Conservation (phyloP, 1,140 invertebrate genomes). For the Trinorchestia longiramus region DNA sequence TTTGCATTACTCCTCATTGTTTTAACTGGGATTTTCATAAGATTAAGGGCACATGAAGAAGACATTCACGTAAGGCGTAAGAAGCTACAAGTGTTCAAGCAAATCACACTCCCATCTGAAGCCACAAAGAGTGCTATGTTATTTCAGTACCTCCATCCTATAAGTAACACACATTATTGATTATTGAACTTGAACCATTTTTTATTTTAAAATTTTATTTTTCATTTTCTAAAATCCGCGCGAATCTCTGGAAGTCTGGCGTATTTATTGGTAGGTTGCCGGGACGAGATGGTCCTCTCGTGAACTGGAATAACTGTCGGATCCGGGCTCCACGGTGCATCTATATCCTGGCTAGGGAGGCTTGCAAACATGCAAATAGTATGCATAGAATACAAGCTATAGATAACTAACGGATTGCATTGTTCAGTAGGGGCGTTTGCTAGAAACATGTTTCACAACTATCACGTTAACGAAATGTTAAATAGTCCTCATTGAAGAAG, state of each 20-base stretch:
- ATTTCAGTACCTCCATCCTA: neutral
- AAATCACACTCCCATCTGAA: neutral
- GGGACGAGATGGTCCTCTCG: neutral
- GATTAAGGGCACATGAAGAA: neutral
- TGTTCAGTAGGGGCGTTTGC: neutral
- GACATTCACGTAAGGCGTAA: neutral
- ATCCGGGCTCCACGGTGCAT: neutral
- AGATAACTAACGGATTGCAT: slow-evolving; percentile 17
- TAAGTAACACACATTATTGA: neutral
- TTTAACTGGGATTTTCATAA: neutral
- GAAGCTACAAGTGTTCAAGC: neutral
- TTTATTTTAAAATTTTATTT: neutral
- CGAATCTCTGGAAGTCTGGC: neutral
- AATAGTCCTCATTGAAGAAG: neutral
- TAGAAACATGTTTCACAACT: neutral
- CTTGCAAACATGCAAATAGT: slow-evolving; percentile 30
- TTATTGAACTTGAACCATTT: neutral
- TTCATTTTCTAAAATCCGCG: neutral
- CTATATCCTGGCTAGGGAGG: neutral
- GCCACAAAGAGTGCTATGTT: no score
- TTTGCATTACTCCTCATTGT: neutral
- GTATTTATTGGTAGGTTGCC: neutral
- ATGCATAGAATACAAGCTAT: slow-evolving; percentile 28
- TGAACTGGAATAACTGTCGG: slow-evolving; percentile 27
- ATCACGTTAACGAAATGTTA: neutral